These are phyloP conservation scores for Thermophis baileyi DNA, from an alignment of 2,113 vertebrate genomes.

Conservation along the genomic window DNA sequence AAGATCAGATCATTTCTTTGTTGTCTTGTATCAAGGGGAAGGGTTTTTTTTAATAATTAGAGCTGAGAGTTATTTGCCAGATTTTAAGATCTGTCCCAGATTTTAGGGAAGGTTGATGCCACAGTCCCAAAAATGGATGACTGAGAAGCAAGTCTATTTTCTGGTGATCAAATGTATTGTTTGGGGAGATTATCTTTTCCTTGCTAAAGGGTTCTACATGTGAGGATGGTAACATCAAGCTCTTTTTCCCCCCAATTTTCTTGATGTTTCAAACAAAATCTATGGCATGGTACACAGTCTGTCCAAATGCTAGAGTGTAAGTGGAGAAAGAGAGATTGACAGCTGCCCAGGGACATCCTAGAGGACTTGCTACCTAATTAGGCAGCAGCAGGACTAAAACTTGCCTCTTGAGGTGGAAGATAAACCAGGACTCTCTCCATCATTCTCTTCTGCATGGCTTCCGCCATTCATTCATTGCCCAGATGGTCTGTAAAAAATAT, in stretches of 20 bases:
- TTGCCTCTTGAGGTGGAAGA: not conserved
- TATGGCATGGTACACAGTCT: not conserved
- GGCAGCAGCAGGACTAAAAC: not conserved
- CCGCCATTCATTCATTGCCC: not conserved
- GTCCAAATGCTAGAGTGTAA: not conserved
- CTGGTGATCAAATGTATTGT: not conserved
- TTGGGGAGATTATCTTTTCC: not conserved
- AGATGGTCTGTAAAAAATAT: not conserved
- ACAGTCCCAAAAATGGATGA: not conserved
- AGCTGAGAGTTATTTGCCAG: not conserved
- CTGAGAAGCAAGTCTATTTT: not conserved
- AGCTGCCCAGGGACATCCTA: not conserved
- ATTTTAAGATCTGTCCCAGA: not conserved
- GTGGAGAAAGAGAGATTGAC: not conserved
- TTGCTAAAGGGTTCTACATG: not conserved
- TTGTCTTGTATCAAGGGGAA: not conserved
- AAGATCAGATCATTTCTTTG: slow-evolving; percentile 28
- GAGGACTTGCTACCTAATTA: not conserved
- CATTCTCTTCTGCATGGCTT: not conserved
- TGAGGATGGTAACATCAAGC: not conserved
- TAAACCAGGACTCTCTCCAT: not conserved
- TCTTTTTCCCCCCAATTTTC: not conserved
- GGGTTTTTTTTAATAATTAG: not conserved
- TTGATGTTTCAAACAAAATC: not conserved
- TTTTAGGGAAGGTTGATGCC: not conserved